Evolutionary conservation across 2,888 invertebrate genomes (phyloP).

Genomic region (Drosophila heteroneura): DNA sequence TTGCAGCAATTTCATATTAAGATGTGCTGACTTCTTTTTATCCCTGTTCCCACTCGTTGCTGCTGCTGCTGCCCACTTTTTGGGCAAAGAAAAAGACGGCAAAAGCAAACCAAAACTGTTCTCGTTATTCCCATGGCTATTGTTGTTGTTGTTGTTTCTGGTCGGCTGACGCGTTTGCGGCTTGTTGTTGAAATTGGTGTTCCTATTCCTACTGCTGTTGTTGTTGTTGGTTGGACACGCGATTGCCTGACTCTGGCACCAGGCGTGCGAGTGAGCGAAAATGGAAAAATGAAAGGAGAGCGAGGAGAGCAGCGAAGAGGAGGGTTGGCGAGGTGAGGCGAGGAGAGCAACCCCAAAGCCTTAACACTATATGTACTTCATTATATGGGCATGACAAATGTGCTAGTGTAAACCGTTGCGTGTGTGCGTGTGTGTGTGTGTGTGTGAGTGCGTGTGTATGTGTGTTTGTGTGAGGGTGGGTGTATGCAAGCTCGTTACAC

Average conservation of each 20-base stretch:
- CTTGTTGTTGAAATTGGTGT: slow-evolving; percentile 39
- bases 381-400: slow-evolving; percentile 67
- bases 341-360: slow-evolving; percentile 56
- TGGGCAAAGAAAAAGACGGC: slow-evolving; percentile 12
- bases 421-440: slow-evolving; percentile 19
- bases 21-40: slow-evolving; percentile 2
- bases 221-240: slow-evolving; percentile 56
- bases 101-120: slow-evolving; percentile 37
- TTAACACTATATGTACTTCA: slow-evolving; percentile 63
- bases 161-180: slow-evolving; percentile 45
- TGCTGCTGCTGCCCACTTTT: not conserved
- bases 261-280: not conserved
- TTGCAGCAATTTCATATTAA: slow-evolving; percentile 1
- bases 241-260: slow-evolving; percentile 48
- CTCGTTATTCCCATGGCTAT: slow-evolving; percentile 29
- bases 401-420: slow-evolving; percentile 45
- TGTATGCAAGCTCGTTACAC: slow-evolving; percentile 3
- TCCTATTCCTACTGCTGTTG: slow-evolving; percentile 23
- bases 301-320: not conserved
- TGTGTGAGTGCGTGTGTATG: slow-evolving; percentile 1
- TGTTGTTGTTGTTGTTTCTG: slow-evolving; percentile 18
- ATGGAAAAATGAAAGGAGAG: slow-evolving; percentile 4
- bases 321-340: not conserved
- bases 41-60: not conserved
- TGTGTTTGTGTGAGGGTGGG: slow-evolving; percentile 14